Evolutionary conservation across 2,888 invertebrate species (phyloP).

Genomic region (Bombylius discolor): DNA sequence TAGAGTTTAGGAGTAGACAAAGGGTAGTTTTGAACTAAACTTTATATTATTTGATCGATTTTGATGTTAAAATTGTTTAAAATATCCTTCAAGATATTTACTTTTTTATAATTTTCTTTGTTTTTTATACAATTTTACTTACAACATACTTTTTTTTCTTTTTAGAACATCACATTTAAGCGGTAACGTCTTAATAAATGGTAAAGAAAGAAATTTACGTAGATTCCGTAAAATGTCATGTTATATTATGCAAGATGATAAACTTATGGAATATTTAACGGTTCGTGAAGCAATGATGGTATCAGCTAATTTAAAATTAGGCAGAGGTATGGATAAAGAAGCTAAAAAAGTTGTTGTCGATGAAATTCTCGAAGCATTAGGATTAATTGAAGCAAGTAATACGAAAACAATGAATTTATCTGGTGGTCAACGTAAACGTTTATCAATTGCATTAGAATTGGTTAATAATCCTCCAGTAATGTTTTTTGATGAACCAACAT

Average conservation of each 20-base stretch:
- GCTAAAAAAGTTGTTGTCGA: slow-evolving; percentile 70
- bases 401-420: slow-evolving; percentile 72
- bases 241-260: slow-evolving; percentile 94
- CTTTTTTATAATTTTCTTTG: too few relatives aligned
- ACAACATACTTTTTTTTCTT: slow-evolving; percentile 12
- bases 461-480: slow-evolving; percentile 95
- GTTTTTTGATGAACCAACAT: slow-evolving; percentile 93
- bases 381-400: slow-evolving; percentile 64
- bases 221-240: slow-evolving; percentile 87
- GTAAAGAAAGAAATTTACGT: slow-evolving; percentile 71
- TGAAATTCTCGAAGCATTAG: slow-evolving; percentile 74
- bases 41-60: too few relatives aligned
- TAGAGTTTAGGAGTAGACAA: too few relatives aligned
- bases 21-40: too few relatives aligned
- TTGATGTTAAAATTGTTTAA: too few relatives aligned
- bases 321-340: slow-evolving; percentile 56
- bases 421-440: slow-evolving; percentile 80
- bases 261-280: slow-evolving; percentile 75
- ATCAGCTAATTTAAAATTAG: slow-evolving; percentile 84
- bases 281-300: slow-evolving; percentile 89
- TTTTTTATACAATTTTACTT: too few relatives aligned
- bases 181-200: slow-evolving; percentile 78
- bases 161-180: slow-evolving; percentile 69
- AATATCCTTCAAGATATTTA: too few relatives aligned
- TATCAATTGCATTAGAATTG: slow-evolving; percentile 83